These are phyloP conservation scores for Gila orcuttii DNA, from an alignment of 2,113 vertebrate genomes.

Conservation along the genomic window DNA sequence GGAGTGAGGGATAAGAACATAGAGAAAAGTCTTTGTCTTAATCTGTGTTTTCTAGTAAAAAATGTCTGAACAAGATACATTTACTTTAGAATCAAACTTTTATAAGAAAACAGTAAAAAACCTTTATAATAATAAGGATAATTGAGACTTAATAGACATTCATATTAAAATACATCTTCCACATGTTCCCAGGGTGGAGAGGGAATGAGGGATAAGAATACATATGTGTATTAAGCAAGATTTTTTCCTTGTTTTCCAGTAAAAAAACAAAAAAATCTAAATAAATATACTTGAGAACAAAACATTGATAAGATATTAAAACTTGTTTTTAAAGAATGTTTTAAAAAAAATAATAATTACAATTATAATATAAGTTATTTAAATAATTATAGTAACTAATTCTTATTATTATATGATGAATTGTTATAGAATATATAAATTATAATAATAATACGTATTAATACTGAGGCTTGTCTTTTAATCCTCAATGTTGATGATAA, in stretches of 20 bases:
- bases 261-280: too few species aligned
- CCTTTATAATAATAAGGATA: not conserved
- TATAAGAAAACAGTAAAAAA: not conserved
- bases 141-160: not conserved
- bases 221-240: too few species aligned
- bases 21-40: too few species aligned
- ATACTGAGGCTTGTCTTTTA: too few species aligned
- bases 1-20: not conserved
- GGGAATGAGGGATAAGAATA: not conserved
- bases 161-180: not conserved
- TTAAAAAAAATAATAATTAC: too few species aligned
- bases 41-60: too few species aligned
- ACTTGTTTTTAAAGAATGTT: not conserved
- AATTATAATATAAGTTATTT: not conserved
- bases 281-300: not conserved
- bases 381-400: not conserved
- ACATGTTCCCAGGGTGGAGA: not conserved
- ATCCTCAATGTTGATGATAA: too few species aligned
- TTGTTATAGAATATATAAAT: too few species aligned
- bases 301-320: not conserved
- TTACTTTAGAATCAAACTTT: not conserved
- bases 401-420: not conserved
- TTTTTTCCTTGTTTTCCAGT: too few species aligned
- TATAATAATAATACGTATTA: too few species aligned
- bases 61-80: not conserved